Base-by-base conservation (phyloP, 2,113 vertebrate species). In the crab-eating macaque (Macaca fascicularis) region DNA sequence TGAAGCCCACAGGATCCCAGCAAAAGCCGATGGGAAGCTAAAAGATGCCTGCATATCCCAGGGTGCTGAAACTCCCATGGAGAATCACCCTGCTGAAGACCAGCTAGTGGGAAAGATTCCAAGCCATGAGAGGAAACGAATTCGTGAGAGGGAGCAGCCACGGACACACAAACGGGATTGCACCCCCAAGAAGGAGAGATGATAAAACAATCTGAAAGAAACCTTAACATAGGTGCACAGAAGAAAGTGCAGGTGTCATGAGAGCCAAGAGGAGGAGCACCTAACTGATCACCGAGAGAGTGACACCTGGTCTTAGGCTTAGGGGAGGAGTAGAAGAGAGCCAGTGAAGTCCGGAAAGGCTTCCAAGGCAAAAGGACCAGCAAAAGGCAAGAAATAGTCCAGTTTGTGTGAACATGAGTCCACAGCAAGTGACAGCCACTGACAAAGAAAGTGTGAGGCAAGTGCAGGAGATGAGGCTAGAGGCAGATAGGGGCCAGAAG, bases 21-120 rank as follows among this genome's bases (percentile, higher is more conserved):
- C 6, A 0, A 4, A 11, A 50, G 57, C 27, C 1, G 43, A 20
- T 2, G 2, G 57, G 55, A n/a, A 50, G 43, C 48, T 1, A 5
- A 1, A 4, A 19, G 45, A 27, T 6, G 9, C 5, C 32, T 69
- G 12, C 43, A 11, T 22, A 4, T 2, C 64, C 59, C 38, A 20
- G 16, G 10, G 32, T 25, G 59, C 57, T 59, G n/a, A 38, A 61
- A n/a, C n/a, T 25, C n/a, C 74, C 40, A 19, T 3, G 2, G 61
- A 45, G 52, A 94, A 20, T 82, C 32, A 30, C 38, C 8, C 57
- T 5, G 23, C 30, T 13, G 3, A 40, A 7, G 11, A 19, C 9
- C 1, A 69, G 32, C 43, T n/a, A 17, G 38, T 32, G 12, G 50
- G 50, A 52, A 67, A 79, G 38, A 69, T 14, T 35, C 19, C n/a